Base-by-base conservation (phyloP, 2,888 invertebrate genomes). In the Calliopum simillimum region DNA sequence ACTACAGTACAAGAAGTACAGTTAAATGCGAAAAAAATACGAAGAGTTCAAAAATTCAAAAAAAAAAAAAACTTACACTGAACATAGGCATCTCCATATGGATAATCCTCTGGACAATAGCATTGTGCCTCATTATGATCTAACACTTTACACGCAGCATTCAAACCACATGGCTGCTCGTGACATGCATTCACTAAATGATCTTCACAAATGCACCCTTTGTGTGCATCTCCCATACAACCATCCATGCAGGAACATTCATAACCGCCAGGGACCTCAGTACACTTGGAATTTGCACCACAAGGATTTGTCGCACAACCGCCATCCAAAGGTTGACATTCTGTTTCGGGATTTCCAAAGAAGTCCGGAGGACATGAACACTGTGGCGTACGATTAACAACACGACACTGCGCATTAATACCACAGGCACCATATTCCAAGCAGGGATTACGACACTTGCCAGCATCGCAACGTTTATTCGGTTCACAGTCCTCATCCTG, bases 51-150 rank as follows among this genome's bases (percentile, higher is more conserved):
- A 53, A 19, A n/a, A 4, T 49, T 14, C 55, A 77, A n/a, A n/a
- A n/a, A n/a, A n/a, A n/a, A n/a, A n/a, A n/a, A n/a, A n/a, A n/a
- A 90, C 93, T 91, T 88, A 96, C 96, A 96, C 90, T 93, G 92
- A 79, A 92, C 90, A 81, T 92, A 91, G 23, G 96, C 94, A 88
- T 96, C 93, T 69, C 96, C 96, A 73, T 91, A 89, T 61, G 96
- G 95, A 86, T 90, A 93, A 80, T 91, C 91, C 46, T 91, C 88
- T 63, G 96, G 95, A 82, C 96, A 97, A 82, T 92, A 94, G 82
- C 96, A 97, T 81, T 94, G 91, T 1, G 93, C 90, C 79, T 91
- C 90, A 72, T 88, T 88, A 55, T 89, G 89, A 73, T 90, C 88
- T 61, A 90, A 87, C 53, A 93, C 90, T 76, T 91, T 90, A 82